phyloP scores from a whole-genome alignment of 2,888 invertebrate species.

The Erynnis tages region DNA sequence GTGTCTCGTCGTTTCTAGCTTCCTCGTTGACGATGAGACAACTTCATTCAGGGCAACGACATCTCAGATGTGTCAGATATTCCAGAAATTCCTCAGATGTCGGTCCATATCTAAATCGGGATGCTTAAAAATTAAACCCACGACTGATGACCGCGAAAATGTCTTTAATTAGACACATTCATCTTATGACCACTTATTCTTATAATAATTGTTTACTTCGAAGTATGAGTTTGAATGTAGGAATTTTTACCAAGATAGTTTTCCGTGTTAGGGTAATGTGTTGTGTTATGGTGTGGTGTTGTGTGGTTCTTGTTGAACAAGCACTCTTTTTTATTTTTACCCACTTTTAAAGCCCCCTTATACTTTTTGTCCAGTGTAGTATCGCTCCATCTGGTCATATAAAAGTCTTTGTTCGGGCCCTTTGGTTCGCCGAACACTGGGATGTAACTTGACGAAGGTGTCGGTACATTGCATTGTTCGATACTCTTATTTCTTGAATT shows the following conservation, averaged over 20 bases:
- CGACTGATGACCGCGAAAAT: conserved; percentile 12
- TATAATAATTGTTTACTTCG: neutral
- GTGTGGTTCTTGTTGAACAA: too few relatives aligned
- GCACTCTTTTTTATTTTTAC: too few relatives aligned
- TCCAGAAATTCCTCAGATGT: conserved; percentile 11
- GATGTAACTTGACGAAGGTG: conserved; percentile 15
- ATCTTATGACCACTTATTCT: neutral
- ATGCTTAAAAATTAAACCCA: conserved; percentile 9
- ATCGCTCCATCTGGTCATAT: too few relatives aligned
- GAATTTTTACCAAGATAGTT: neutral
- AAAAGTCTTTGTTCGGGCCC: neutral
- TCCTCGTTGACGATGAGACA: neutral
- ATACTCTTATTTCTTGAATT: neutral
- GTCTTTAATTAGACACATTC: conserved; percentile 13
- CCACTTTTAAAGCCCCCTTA: too few relatives aligned
- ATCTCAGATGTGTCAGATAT: conserved; percentile 13
- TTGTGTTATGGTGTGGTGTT: too few relatives aligned
- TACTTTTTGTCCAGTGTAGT: too few relatives aligned
- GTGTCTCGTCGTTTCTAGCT: too few relatives aligned
- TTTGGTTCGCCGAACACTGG: conserved; percentile 4
- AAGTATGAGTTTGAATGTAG: neutral
- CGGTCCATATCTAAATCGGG: conserved; percentile 2
- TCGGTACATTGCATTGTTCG: neutral
- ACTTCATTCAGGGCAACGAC: conserved; percentile 4
- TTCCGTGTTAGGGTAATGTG: too few relatives aligned